Conservation (phyloP, 2,113 vertebrate species). For the Xiphophorus maculatus region DNA sequence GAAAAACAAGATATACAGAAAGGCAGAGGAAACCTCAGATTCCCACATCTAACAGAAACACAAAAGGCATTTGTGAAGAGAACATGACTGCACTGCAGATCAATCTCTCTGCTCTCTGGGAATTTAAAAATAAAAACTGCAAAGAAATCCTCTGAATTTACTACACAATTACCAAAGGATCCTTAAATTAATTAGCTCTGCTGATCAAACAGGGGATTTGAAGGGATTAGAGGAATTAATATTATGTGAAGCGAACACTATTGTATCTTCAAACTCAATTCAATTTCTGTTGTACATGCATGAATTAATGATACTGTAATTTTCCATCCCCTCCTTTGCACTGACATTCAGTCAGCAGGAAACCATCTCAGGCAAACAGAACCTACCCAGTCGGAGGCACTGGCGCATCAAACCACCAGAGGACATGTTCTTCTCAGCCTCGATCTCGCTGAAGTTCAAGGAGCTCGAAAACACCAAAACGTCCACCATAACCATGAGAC, state of each 20-base stretch:
- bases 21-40: conserved; percentile 5
- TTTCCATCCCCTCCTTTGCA: neutral
- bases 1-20: conserved; percentile 17
- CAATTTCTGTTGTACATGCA: conserved; percentile 12
- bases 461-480: conserved; percentile 96
- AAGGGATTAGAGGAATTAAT: conserved; percentile 50
- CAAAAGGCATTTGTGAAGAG: conserved; percentile 40
- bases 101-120: conserved; percentile 19
- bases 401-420: conserved; percentile 97
- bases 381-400: conserved; percentile 88
- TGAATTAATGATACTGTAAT: conserved; percentile 9
- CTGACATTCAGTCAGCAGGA: conserved; percentile 11
- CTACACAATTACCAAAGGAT: conserved; percentile 28
- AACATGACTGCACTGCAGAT: conserved; percentile 41
- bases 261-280: conserved; percentile 30
- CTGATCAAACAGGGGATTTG: conserved; percentile 46
- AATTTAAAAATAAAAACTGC: conserved; percentile 35
- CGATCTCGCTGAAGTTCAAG: conserved; percentile 98
- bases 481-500: conserved; percentile 98
- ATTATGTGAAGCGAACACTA: conserved; percentile 21
- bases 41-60: conserved; percentile 33
- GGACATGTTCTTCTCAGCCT: conserved; percentile 99
- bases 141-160: conserved; percentile 17
- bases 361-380: neutral
- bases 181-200: conserved; percentile 42